Conservation (phyloP, 1,140 invertebrate species). For the Zelostemma sp. region DNA sequence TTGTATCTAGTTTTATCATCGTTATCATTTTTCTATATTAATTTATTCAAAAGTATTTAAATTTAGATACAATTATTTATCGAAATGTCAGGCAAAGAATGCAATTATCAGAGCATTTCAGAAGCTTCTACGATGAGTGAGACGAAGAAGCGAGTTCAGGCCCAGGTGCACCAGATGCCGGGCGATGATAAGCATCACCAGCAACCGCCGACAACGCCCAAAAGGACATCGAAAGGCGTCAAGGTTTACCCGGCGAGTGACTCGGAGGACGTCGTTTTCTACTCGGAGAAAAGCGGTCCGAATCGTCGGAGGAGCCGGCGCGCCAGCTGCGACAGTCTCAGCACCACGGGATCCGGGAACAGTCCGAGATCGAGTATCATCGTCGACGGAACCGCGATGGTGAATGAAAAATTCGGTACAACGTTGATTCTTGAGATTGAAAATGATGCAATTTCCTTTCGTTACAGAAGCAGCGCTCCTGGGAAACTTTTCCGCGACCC, state of each 20-base stretch:
- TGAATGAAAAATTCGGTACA: constrained; percentile 4
- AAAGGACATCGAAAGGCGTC: constrained; percentile 44
- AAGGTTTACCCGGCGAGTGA: constrained; percentile 75
- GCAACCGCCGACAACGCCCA: constrained; percentile 12
- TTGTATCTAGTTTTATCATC: no score
- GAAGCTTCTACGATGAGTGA: constrained; percentile 69
- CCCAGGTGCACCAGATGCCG: constrained; percentile 70
- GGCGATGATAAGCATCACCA: constrained; percentile 49
- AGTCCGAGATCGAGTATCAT: constrained; percentile 68
- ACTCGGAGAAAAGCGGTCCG: constrained; percentile 45
- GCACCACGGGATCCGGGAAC: constrained; percentile 65
- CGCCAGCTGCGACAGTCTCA: constrained; percentile 65
- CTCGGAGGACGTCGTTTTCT: constrained; percentile 75
- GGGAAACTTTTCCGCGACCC: constrained; percentile 77
- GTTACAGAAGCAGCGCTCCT: constrained; percentile 75
- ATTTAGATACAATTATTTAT: constrained; percentile 16
- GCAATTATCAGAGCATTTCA: constrained; percentile 76
- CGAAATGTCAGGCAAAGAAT: constrained; percentile 59
- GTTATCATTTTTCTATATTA: no score
- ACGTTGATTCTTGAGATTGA: background rate
- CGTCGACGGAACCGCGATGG: constrained; percentile 26
- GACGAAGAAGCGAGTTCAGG: constrained; percentile 70
- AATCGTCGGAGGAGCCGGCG: constrained; percentile 55
- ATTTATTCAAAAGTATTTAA: no score
- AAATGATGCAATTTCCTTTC: constrained; percentile 32